Conservation (phyloP, 2,113 vertebrate species). For the Gasterosteus nipponicus region DNA sequence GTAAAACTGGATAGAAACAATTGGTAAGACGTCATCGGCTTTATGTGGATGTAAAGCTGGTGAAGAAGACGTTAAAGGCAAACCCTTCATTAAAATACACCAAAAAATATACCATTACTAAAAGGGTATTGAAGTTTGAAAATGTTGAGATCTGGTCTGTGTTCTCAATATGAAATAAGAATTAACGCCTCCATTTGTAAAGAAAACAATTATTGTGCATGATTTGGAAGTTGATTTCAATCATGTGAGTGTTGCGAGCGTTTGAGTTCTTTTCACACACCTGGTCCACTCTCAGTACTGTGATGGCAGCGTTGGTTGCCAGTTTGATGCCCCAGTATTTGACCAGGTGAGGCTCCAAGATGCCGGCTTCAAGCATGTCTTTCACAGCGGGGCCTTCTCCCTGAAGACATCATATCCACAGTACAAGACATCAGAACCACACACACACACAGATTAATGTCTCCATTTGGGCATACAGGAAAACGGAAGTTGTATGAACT, state of each 20-base stretch:
- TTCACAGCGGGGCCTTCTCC: constrained; percentile 89
- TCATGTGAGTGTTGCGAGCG: neutral
- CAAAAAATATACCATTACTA: neutral
- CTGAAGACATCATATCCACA: constrained; percentile 68
- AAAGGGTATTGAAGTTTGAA: neutral
- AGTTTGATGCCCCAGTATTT: constrained; percentile 96
- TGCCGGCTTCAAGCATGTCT: constrained; percentile 90
- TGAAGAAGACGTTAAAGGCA: neutral
- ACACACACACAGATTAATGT: neutral
- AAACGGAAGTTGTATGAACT: neutral
- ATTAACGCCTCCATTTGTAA: neutral
- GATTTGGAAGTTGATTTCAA: neutral
- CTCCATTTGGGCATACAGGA: neutral
- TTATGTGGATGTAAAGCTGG: neutral
- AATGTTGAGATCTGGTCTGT: neutral
- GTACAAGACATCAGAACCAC: neutral
- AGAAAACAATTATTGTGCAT: neutral
- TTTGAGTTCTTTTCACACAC: constrained; percentile 69
- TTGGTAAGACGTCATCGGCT: neutral
- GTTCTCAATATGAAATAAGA: neutral
- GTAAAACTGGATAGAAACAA: neutral
- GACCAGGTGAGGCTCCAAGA: constrained; percentile 92
- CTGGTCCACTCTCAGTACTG: constrained; percentile 95
- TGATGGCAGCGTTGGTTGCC: constrained; percentile 94
- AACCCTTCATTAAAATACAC: neutral